Conservation (phyloP, 92 coral and sea anemone species). For the Scolanthus callimorphus region DNA sequence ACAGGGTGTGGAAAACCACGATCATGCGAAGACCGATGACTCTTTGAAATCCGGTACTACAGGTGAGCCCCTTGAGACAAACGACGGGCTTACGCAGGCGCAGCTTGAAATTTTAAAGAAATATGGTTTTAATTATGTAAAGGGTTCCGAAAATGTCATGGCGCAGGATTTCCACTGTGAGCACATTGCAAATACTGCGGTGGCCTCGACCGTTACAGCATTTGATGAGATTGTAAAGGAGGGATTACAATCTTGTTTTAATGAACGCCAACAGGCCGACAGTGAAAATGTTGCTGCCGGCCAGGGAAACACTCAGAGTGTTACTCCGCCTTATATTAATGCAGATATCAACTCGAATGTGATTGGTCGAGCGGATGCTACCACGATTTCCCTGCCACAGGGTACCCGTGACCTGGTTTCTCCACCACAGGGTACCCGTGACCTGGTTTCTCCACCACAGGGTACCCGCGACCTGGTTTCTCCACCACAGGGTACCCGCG, state of each 20-base stretch:
- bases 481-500: no score
- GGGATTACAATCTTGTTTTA: not conserved
- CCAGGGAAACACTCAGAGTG: not conserved
- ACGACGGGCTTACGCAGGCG: no score
- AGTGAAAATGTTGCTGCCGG: not conserved
- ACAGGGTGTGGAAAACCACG: no score
- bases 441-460: no score
- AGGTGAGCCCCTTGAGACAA: no score
- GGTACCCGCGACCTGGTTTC: no score
- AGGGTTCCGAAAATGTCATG: constrained; percentile 15
- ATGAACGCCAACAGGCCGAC: not conserved
- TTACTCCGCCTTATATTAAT: no score
- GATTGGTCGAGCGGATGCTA: not conserved
- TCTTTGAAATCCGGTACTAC: no score
- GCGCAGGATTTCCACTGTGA: constrained; percentile 32
- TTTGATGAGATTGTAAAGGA: constrained; percentile 40
- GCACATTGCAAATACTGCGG: constrained; percentile 38
- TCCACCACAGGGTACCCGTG: no score
- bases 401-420: no score
- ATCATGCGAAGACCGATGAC: no score
- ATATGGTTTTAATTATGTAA: constrained; percentile 27
- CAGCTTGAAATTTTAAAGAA: not conserved
- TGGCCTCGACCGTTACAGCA: constrained; percentile 29
- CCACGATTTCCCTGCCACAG: not conserved
- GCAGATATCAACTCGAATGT: not conserved